Evolutionary conservation across 2,113 vertebrate species (phyloP), one percentile per base, ranked within the genome.

Genomic region (Acrocephalus arundinaceus): DNA sequence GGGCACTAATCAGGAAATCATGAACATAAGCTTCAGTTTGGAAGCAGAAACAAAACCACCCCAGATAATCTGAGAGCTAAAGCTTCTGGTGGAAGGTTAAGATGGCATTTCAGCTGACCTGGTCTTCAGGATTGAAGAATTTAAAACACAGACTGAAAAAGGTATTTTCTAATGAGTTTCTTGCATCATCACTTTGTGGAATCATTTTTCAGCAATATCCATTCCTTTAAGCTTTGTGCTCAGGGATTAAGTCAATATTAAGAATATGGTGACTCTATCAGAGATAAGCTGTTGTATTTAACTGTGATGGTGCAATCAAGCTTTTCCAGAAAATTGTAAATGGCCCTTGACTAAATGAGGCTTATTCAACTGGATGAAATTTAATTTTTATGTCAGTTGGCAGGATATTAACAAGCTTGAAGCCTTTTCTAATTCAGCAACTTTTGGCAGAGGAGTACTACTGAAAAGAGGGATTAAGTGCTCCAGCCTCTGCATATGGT

Each of bases 371-470:
- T 68, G 73, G 81, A 52, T 94, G 66, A 89, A 92, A 94, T 92
- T 81, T 87, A 91, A 91, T 93, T 94, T 94, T 93, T 96, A 27
- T 87, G 70, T 95, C 93, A 93, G 62, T 43, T 87, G 89, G 54
- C 89, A 89, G 84, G 51, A 79, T 76, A 72, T 85, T 88, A 95
- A 70, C 70, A 85, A 93, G 58, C 81, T 57, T 61, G 73, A 85
- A 92, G 31, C 55, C 41, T 92, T 87, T 83, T 91, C 25, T 89
- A 79, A 87, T 58, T 85, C 74, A 95, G 74, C 58, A 87, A 22
- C n/a, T 94, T 91, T 49, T 95, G 93, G 77, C 87, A 85, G 66
- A 78, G 52, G 10, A 73, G 7, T 39, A n/a, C 43, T 87, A 16
- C 84, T 76, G 81, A 33, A 78, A 77, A 74, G 37, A 54, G 89